Percentiles rank a stretch among this genome's conserved stretches.
Evolutionary conservation across 2,888 invertebrate species (phyloP).

Genomic region (Euzetes globulus): DNA sequence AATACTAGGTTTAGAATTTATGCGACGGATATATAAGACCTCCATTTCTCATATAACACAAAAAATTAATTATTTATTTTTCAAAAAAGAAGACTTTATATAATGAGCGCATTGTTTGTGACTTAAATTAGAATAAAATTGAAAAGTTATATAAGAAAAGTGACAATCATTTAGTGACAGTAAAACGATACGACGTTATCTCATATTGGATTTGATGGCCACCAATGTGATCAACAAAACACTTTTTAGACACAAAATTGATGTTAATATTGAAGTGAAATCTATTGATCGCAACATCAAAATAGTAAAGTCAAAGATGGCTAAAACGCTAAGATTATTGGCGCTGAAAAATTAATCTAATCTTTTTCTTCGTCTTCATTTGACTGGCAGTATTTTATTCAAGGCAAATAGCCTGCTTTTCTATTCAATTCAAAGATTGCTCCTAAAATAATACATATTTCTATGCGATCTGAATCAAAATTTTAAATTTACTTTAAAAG

Average conservation of each 20-base stretch:
- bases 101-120: not conserved
- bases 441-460: too few relatives aligned
- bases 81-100: not conserved
- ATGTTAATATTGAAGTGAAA: not conserved
- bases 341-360: too few relatives aligned
- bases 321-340: too few relatives aligned
- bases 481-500: too few relatives aligned
- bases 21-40: not conserved
- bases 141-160: not conserved
- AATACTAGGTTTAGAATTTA: too few relatives aligned
- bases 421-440: too few relatives aligned
- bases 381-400: too few relatives aligned
- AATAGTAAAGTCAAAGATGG: too few relatives aligned
- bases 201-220: not conserved
- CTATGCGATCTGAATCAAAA: too few relatives aligned
- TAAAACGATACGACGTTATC: not conserved
- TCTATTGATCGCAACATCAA: not conserved
- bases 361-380: too few relatives aligned
- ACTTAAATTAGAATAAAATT: not conserved
- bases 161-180: not conserved
- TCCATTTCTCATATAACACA: not conserved
- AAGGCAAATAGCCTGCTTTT: too few relatives aligned
- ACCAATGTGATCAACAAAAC: not conserved
- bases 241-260: not conserved
- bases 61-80: slow-evolving; percentile 2